A percentile compares a stretch with the other conserved stretches of the same genome.
Evolutionary conservation across 1,140 invertebrate genomes (phyloP).

Genomic region (Pentalonia nigronervosa): DNA sequence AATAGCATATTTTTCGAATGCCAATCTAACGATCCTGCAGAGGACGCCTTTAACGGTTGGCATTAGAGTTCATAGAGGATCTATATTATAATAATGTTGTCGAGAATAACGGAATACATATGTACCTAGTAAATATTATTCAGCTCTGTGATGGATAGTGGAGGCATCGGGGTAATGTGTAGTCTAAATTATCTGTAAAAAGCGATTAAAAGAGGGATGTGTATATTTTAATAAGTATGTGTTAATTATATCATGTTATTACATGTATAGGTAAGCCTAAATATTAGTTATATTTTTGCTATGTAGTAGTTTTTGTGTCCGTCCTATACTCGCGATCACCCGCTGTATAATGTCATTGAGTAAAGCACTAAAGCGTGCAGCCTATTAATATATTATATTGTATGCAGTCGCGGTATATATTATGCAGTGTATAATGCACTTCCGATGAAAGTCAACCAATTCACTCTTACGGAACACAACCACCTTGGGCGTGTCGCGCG

Average conservation of each 20-base stretch:
- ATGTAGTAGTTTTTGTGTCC: not conserved
- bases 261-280: too few species aligned
- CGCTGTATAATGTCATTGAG: not conserved
- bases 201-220: not conserved
- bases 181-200: not conserved
- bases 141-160: not conserved
- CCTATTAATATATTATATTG: not conserved
- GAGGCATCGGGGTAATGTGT: not conserved
- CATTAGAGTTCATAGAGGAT: not conserved
- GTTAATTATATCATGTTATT: too few species aligned
- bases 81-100: not conserved
- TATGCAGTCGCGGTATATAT: not conserved
- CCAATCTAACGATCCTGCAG: not conserved
- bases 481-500: conserved; percentile 31
- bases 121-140: not conserved
- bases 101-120: not conserved
- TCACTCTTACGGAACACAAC: conserved; percentile 19
- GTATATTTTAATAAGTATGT: not conserved
- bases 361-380: not conserved
- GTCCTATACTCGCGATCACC: not conserved
- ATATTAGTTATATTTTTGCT: not conserved
- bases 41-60: not conserved
- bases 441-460: conserved; percentile 40
- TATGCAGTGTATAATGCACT: conserved; percentile 5
- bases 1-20: not conserved